Evolutionary conservation across 2,797 vertebrate species (phyloP).

Genomic region (Amniataba percoides): DNA sequence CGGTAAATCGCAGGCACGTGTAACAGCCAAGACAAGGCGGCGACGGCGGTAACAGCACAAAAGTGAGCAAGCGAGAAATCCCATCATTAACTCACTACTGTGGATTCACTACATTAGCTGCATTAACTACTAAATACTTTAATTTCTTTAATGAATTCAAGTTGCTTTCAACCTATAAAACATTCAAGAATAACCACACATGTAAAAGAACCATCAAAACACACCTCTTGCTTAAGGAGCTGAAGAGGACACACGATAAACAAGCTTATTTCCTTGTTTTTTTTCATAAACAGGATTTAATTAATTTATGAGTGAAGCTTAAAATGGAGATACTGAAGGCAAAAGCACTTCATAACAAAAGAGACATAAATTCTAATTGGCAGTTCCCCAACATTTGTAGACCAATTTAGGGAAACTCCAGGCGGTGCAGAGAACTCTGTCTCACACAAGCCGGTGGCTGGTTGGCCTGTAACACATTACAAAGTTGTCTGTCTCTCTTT

Average conservation of each 20-base stretch:
- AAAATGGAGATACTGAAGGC: background rate
- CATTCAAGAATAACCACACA: background rate
- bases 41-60: background rate
- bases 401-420: conserved; percentile 2
- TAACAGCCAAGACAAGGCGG: conserved; percentile 15
- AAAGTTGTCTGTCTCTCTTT: conserved; percentile 27
- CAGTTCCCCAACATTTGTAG: conserved; percentile 16
- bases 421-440: conserved; percentile 9
- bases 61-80: conserved; percentile 34
- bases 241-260: conserved; percentile 4
- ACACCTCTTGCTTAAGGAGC: background rate
- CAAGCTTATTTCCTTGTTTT: background rate
- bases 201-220: background rate
- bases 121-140: conserved; percentile 25
- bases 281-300: conserved; percentile 11
- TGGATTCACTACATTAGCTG: conserved; percentile 17
- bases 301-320: conserved; percentile 10
- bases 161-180: background rate
- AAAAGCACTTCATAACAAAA: conserved; percentile 11
- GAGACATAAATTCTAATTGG: background rate
- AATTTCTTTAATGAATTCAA: conserved; percentile 25
- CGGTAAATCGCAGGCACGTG: conserved; percentile 52
- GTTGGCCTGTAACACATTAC: conserved; percentile 23
- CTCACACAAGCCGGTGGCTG: conserved; percentile 30
- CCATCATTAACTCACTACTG: conserved; percentile 34